Conservation (phyloP, 53 echinoderm and acorn worm genomes). For the Echinometra lucunter region DNA sequence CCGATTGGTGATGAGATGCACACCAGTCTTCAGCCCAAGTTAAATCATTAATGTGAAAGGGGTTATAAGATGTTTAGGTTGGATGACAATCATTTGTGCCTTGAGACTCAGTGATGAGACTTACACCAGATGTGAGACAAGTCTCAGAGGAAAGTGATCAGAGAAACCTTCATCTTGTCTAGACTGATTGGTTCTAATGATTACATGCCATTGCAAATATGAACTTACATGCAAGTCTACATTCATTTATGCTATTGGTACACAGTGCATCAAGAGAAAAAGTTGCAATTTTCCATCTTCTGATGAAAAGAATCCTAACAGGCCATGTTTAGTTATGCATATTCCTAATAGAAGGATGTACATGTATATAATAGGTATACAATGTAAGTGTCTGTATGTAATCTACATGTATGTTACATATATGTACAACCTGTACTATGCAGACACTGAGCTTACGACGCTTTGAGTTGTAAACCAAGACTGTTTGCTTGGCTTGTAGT, state of each 20-base stretch:
- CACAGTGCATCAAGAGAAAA: conserved; percentile 9
- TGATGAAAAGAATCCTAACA: not conserved
- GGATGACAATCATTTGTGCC: not conserved
- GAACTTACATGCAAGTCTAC: not conserved
- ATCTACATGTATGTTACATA: too few species aligned
- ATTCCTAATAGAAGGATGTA: too few species aligned
- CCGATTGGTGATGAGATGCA: too few species aligned
- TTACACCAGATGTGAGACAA: not conserved
- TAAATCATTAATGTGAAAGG: not conserved
- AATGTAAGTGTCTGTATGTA: too few species aligned
- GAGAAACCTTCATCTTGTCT: conserved; percentile 23
- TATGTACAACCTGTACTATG: too few species aligned
- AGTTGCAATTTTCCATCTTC: not conserved
- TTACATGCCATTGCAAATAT: not conserved
- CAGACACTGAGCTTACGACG: too few species aligned
- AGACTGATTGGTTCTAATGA: conserved; percentile 31
- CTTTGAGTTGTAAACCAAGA: too few species aligned
- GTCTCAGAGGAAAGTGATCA: conserved; percentile 23
- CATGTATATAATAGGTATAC: too few species aligned
- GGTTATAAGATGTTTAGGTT: not conserved
- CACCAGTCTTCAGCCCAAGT: too few species aligned
- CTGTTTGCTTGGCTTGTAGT: too few species aligned
- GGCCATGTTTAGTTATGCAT: too few species aligned
- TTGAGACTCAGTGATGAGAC: not conserved
- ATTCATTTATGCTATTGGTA: not conserved